phyloP scores from a whole-genome alignment of 2,113 vertebrate genomes.

The Etheostoma spectabile region DNA sequence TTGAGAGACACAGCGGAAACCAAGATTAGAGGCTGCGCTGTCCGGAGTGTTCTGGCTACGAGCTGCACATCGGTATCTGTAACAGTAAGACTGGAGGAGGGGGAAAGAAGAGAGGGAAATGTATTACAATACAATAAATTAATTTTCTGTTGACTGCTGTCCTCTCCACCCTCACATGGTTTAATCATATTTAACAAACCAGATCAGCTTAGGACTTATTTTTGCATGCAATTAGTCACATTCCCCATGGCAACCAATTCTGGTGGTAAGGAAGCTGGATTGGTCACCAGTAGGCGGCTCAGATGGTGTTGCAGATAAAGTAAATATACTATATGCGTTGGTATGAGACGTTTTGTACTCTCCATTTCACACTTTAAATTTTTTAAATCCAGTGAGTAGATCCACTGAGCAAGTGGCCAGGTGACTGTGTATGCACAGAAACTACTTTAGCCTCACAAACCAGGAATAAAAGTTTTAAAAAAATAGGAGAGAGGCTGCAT shows the following conservation, averaged over 20 bases:
- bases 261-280: conserved; percentile 22
- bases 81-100: conserved; percentile 92
- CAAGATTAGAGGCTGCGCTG: conserved; percentile 96
- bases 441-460: not conserved
- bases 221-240: conserved; percentile 42
- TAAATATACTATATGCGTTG: not conserved
- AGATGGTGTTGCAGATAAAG: conserved; percentile 3
- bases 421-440: not conserved
- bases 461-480: conserved; percentile 6
- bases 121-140: not conserved
- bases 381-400: conserved; percentile 1
- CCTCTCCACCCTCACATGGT: conserved; percentile 8
- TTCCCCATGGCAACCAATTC: conserved; percentile 49
- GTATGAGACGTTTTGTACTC: not conserved
- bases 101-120: not conserved
- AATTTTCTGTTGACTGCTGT: not conserved
- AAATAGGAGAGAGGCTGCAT: not conserved
- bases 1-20: conserved; percentile 92
- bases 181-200: conserved; percentile 52
- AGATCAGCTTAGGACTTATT: conserved; percentile 10
- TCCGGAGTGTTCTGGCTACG: conserved; percentile 97
- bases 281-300: conserved; percentile 17
- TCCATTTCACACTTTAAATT: not conserved
- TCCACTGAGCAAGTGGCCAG: not conserved
- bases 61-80: conserved; percentile 96